Base-by-base conservation (phyloP, 2,888 invertebrate genomes). In the Drosophila demipolita region DNA sequence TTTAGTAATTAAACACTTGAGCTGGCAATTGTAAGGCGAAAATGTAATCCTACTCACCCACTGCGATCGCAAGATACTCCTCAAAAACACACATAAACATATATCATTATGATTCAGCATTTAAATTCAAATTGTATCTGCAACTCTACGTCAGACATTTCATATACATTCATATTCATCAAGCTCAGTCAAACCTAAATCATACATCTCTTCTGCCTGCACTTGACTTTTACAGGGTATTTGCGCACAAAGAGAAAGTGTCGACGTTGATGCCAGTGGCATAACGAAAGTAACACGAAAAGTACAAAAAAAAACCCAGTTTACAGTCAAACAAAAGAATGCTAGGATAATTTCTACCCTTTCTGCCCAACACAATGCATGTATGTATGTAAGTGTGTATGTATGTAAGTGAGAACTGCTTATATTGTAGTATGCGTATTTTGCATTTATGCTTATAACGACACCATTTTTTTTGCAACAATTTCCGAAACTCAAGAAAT, bases 1-100 rank as follows among this genome's bases (percentile, higher is more conserved):
- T 69, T 74, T 63, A 72, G 80, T 68, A 84, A 83, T 83, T 83
- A 80, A 82, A 64, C 66, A 82, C 83, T 83, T 80, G 71, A 81
- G 82, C 62, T 68, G 71, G 20, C 67, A 74, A 77, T 61, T 65
- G 66, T 65, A 49, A 48, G 57, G 65, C 62, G 36, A 29, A 62
- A 59, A 45, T 36, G 57, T 15, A 26, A 42, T 12, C 36, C 3
- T 17, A n/a, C 29, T 7, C 4, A 26, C 11, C 36, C 20, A 29
- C 20, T 23, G 29, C 38, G 15, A 50, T 17, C 32, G 1, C 23
- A 9, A 35, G 38, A 71, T 71, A 71, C 72, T 29, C 15, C 42
- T 52, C 45, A 40, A 38, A 36, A 17, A 12, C n/a, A 8, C n/a
- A 29, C 5, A 4, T 0, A 33, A 33, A 20, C 26, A n/a, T n/a